Evolutionary conservation across 2,888 invertebrate species (phyloP).

Genomic region (Troilus luridus): DNA sequence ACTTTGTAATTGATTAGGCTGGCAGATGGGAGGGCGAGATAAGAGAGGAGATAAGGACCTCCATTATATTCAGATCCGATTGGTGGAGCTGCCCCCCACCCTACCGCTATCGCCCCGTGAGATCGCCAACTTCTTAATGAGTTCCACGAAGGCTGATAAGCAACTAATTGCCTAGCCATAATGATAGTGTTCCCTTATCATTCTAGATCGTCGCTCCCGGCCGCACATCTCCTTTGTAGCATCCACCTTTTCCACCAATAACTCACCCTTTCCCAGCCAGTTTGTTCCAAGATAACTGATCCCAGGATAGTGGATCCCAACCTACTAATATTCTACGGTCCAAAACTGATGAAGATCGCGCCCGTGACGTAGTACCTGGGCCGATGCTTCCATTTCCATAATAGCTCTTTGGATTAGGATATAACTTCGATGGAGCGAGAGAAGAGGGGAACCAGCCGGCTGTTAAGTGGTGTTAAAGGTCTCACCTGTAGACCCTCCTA

Average conservation of each 20-base stretch:
- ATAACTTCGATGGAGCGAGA: neutral
- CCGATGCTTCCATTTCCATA: neutral
- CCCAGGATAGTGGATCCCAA: neutral
- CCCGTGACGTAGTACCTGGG: neutral
- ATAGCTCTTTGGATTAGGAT: neutral
- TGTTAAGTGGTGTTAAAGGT: neutral
- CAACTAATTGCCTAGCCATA: conserved; percentile 64
- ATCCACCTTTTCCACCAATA: conserved; percentile 51
- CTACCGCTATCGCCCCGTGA: conserved; percentile 62
- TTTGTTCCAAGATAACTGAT: conserved; percentile 23
- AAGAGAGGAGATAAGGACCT: conserved; percentile 59
- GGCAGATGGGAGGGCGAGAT: conserved; percentile 40
- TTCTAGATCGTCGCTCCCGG: conserved; percentile 37
- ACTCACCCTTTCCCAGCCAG: conserved; percentile 37
- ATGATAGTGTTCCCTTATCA: conserved; percentile 61
- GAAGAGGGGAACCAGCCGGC: neutral
- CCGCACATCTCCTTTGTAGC: conserved; percentile 38
- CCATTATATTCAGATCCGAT: conserved; percentile 66
- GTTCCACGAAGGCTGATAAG: conserved; percentile 65
- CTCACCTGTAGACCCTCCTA: neutral
- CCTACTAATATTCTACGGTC: neutral
- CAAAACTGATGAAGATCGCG: neutral
- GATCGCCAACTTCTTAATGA: conserved; percentile 66
- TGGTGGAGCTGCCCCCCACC: conserved; percentile 58
- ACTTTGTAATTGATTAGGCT: conserved; percentile 65